phyloP scores from a whole-genome alignment of 2,113 vertebrate species.

The Lasiurus cinereus region DNA sequence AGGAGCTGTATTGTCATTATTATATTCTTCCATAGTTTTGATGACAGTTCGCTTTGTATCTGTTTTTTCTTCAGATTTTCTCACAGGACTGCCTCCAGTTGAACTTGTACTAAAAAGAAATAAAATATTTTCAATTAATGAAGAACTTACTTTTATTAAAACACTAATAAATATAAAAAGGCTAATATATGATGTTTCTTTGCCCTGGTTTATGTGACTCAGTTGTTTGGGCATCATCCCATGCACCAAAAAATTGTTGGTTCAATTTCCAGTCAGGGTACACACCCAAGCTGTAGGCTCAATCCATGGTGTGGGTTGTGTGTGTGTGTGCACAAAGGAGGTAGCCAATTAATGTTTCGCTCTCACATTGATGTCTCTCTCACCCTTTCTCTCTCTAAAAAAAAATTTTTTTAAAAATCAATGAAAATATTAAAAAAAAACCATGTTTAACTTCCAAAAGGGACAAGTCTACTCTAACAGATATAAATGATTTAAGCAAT shows the following conservation, averaged over 20 bases:
- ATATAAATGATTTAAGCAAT: not conserved
- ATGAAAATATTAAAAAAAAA: not conserved
- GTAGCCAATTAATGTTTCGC: too few species aligned
- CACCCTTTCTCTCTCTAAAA: too few species aligned
- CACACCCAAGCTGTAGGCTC: too few species aligned
- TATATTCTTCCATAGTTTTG: constrained; percentile 93
- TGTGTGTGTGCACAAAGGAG: too few species aligned
- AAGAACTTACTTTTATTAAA: not conserved
- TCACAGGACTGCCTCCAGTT: constrained; percentile 91
- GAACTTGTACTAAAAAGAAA: constrained; percentile 89
- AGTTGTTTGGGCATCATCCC: too few species aligned
- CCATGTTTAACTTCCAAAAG: constrained; percentile 38
- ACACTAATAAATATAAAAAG: not conserved
- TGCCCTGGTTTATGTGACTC: too few species aligned
- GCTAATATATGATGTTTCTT: not conserved
- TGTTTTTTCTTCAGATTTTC: constrained; percentile 89
- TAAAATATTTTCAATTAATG: not conserved
- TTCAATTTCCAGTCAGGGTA: too few species aligned
- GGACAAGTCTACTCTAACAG: not conserved
- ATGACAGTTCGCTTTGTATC: constrained; percentile 90
- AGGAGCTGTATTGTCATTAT: constrained; percentile 90
- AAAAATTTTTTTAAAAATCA: too few species aligned
- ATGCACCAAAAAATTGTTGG: too few species aligned
- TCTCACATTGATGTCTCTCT: too few species aligned
- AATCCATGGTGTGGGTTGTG: too few species aligned